These are phyloP conservation scores for Monomorium pharaonis DNA, from an alignment of 1,140 invertebrate genomes.

Conservation along the genomic window DNA sequence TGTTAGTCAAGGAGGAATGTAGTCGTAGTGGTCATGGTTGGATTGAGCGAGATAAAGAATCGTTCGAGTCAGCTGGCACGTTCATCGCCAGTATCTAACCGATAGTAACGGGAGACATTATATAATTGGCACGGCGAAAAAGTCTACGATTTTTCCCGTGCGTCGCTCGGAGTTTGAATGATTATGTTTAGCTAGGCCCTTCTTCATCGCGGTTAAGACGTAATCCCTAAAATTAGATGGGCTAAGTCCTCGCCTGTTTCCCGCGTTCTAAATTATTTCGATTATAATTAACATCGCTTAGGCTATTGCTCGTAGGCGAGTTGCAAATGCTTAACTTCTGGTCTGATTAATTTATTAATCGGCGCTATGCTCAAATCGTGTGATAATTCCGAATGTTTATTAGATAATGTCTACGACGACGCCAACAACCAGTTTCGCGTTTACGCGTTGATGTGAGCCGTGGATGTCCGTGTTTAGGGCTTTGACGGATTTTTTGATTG, in stretches of 20 bases:
- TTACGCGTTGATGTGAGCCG: neutral
- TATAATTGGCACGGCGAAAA: constrained; percentile 11
- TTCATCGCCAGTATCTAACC: constrained; percentile 75
- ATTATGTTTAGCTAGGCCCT: constrained; percentile 48
- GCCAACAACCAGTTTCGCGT: neutral
- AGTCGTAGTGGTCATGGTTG: constrained; percentile 79
- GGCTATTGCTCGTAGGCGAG: constrained; percentile 39
- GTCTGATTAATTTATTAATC: constrained; percentile 40
- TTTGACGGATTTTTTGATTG: constrained; percentile 16
- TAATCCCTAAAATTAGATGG: constrained; percentile 29
- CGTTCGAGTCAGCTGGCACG: constrained; percentile 77
- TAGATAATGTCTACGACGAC: neutral
- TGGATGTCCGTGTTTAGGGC: neutral
- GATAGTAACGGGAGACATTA: constrained; percentile 42
- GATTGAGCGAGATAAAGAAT: constrained; percentile 80
- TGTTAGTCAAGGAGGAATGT: constrained; percentile 83
- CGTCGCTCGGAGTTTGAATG: constrained; percentile 39
- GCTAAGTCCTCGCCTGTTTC: neutral
- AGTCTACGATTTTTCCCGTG: constrained; percentile 9
- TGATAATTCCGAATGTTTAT: neutral
- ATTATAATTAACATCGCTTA: constrained; percentile 28
- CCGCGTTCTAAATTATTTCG: neutral
- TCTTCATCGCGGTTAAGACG: constrained; percentile 35
- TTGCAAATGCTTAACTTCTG: constrained; percentile 31
- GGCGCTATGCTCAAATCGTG: constrained; percentile 9